Percentiles rank a stretch among this genome's conserved stretches.
Evolutionary conservation across 2,888 invertebrate species (phyloP).

Genomic region (Agrotis puta): DNA sequence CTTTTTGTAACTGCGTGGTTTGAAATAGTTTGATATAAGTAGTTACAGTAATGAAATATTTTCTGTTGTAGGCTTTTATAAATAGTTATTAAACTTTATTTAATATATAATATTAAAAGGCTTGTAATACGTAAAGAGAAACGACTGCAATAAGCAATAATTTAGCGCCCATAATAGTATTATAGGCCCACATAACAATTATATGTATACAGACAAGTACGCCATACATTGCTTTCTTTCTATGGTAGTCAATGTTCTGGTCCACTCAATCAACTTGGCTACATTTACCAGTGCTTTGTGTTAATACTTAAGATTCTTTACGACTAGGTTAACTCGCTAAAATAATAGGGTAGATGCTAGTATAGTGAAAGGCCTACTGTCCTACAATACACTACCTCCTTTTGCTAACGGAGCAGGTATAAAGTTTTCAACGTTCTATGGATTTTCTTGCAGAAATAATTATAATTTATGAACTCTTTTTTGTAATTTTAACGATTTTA

Average conservation of each 20-base stretch:
- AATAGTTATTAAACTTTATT: not conserved
- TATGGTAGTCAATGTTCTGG: slow-evolving; percentile 5
- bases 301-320: not conserved
- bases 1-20: slow-evolving; percentile 40
- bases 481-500: no score
- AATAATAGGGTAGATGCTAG: not conserved
- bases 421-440: not conserved
- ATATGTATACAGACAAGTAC: not conserved
- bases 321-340: not conserved
- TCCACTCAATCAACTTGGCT: not conserved
- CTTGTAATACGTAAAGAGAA: no score
- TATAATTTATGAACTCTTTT: not conserved
- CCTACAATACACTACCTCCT: not conserved
- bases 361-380: slow-evolving; percentile 5
- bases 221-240: slow-evolving; percentile 18
- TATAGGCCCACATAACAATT: slow-evolving; percentile 12
- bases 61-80: slow-evolving; percentile 1
- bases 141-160: slow-evolving; percentile 15
- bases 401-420: not conserved
- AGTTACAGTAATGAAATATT: slow-evolving; percentile 34
- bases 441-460: not conserved
- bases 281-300: not conserved
- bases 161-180: slow-evolving; percentile 35
- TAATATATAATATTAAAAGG: no score
- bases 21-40: slow-evolving; percentile 10